A percentile compares a stretch with the other conserved stretches of the same genome.
Conservation (phyloP, 1,140 invertebrate species). For the Araneus ventricosus region DNA sequence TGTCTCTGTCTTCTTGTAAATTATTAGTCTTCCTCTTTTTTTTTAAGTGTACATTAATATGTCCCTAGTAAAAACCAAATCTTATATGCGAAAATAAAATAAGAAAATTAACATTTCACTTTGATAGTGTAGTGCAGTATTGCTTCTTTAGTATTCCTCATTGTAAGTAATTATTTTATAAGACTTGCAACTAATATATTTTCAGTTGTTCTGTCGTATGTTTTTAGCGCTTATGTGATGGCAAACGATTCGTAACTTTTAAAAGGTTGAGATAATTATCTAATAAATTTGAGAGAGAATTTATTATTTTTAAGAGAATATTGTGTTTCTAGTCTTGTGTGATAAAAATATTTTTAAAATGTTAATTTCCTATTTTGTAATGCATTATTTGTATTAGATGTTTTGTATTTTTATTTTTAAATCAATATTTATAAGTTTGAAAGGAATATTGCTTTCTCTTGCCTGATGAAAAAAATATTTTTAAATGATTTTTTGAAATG, state of each 20-base stretch:
- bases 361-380: background rate
- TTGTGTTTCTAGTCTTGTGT: conserved; percentile 24
- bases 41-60: too few species aligned
- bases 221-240: too few species aligned
- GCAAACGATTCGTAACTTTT: too few species aligned
- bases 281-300: too few species aligned
- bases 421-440: too few species aligned
- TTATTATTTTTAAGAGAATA: background rate
- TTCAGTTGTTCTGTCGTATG: too few species aligned
- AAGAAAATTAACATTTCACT: background rate
- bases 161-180: background rate
- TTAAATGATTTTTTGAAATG: background rate
- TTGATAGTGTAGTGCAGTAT: background rate
- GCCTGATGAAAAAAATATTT: background rate
- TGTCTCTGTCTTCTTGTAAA: background rate
- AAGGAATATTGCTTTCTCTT: too few species aligned
- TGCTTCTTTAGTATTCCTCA: background rate
- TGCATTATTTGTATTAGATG: background rate
- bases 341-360: background rate
- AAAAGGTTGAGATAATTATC: too few species aligned
- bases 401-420: background rate
- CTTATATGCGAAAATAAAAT: background rate
- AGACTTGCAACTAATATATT: background rate
- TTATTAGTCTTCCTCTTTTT: background rate
- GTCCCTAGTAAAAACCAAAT: too few species aligned